phyloP scores from a whole-genome alignment of 2,888 invertebrate genomes.

The Leucophora obtusa region DNA sequence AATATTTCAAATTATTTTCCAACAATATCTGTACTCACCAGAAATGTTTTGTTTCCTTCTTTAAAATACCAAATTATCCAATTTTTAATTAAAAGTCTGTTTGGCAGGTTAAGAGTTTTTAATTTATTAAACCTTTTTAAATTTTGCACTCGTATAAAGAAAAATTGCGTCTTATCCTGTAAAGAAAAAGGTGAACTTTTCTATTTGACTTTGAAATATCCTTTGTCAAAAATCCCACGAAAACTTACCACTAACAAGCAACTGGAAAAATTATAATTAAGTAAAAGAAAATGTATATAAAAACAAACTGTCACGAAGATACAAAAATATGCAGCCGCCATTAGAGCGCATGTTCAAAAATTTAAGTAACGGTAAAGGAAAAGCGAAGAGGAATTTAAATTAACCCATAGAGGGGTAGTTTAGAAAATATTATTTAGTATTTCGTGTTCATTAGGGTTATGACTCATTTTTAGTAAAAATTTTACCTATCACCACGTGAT shows the following conservation, averaged over 20 bases:
- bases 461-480: too few relatives aligned
- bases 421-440: too few relatives aligned
- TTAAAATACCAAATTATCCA: background rate
- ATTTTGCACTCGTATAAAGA: constrained; percentile 28
- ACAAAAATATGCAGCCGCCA: constrained; percentile 13
- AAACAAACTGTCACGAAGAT: constrained; percentile 52
- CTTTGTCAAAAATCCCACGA: constrained; percentile 59
- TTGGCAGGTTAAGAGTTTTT: background rate
- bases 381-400: background rate
- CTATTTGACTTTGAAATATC: constrained; percentile 68
- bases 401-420: background rate
- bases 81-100: background rate
- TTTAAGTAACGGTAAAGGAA: background rate
- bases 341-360: constrained; percentile 48
- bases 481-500: too few relatives aligned
- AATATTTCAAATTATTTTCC: background rate
- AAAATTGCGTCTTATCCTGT: constrained; percentile 49
- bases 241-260: constrained; percentile 42
- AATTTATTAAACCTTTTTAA: constrained; percentile 18
- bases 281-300: constrained; percentile 46
- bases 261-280: constrained; percentile 22
- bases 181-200: constrained; percentile 48
- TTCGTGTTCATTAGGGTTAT: too few relatives aligned
- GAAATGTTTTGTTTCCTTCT: background rate
- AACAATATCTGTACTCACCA: constrained; percentile 33